Evolutionary conservation across 1,140 invertebrate species (phyloP), one percentile per base, ranked within the genome.

Genomic region (Drosophila subobscura): DNA sequence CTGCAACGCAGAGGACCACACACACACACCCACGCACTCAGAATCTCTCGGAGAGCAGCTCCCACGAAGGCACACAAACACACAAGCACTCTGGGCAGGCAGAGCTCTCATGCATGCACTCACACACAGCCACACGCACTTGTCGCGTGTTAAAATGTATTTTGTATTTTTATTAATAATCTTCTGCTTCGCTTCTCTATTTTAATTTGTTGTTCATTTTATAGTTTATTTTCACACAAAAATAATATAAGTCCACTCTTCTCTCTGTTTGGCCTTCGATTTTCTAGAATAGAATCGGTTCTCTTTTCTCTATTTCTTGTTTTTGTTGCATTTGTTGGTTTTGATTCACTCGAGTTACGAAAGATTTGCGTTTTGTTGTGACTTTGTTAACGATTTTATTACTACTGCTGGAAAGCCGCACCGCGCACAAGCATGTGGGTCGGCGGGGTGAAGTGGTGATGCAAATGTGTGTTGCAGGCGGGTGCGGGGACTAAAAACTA

Each of bases 261-360:
- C 12, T 49, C 47, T 49, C 49, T 29, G 37, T 52, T 67, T 53
- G 54, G 57, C 51, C 51, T 75, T 75, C 63, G 63, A 52, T 60
- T 73, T 63, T 46, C 25, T 25, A 37, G 51, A 27, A 40, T 25
- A 55, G 40, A 42, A 44, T 42, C 10, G 25, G 6, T 44, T 55
- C 5, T 23, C 10, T 20, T 44, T 4, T 14, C 42, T 44, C 56
- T 29, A 27, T 14, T 65, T 41, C 44, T 37, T 53, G 37, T 8
- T 16, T 3, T 37, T 29, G 16, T 40, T 42, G 14, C 27, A 10
- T 63, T 67, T 58, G 7, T 52, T 33, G 41, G 44, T 46, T 52
- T 45, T 14, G n/a, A 6, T 29, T 33, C 33, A 52, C n/a, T 44
- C 22, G 50, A 56, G 70, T 65, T 74, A 70, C 66, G 64, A 70